Conservation (phyloP, 53 echinoderm and acorn worm genomes). For the Antedon mediterranea region DNA sequence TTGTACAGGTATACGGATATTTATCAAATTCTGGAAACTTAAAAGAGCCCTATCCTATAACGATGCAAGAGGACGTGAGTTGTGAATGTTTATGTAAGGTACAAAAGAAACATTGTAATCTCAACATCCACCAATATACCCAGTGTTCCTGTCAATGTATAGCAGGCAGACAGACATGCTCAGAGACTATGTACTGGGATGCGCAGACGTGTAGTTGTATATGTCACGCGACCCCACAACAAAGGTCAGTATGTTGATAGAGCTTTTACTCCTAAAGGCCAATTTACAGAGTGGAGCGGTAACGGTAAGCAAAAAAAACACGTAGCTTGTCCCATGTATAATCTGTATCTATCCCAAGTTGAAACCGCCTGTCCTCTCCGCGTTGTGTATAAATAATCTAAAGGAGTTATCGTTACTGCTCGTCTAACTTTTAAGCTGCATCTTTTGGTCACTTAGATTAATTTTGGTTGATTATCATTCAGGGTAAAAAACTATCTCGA, state of each 20-base stretch:
- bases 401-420: no score
- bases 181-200: conserved; percentile 54
- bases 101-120: neutral
- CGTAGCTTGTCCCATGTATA: no score
- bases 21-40: neutral
- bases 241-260: conserved; percentile 45
- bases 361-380: no score
- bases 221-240: conserved; percentile 27
- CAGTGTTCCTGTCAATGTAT: neutral
- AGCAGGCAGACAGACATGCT: conserved; percentile 16
- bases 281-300: no score
- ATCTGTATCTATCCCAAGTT: no score
- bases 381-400: no score
- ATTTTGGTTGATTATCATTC: no score
- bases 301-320: no score
- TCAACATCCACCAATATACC: neutral
- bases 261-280: no score
- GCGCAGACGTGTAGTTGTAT: conserved; percentile 50
- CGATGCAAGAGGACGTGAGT: conserved; percentile 29
- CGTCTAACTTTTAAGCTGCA: no score
- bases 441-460: no score
- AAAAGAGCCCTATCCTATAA: neutral
- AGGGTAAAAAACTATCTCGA: no score
- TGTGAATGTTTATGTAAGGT: conserved; percentile 64
- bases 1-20: neutral